Evolutionary conservation across 2,797 vertebrate species (phyloP).

Genomic region (Pteropus rufus): DNA sequence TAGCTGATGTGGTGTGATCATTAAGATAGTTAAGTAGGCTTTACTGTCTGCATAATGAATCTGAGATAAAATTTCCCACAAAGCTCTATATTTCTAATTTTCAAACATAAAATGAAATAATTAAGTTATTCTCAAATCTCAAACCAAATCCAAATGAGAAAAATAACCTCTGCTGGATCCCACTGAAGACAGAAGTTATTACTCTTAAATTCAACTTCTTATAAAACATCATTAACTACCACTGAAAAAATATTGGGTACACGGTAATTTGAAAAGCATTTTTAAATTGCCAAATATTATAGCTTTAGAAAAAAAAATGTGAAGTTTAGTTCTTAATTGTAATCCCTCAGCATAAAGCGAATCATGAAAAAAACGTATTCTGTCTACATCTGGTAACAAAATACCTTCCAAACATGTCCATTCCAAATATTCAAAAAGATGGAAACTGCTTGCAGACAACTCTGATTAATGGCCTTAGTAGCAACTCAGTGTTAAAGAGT

Average conservation of each 20-base stretch:
- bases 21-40: not conserved
- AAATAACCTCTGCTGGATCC: not conserved
- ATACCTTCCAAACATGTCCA: not conserved
- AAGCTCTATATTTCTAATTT: conserved; percentile 30
- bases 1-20: not conserved
- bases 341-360: conserved; percentile 30
- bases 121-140: conserved; percentile 38
- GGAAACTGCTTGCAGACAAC: not conserved
- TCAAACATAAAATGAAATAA: conserved; percentile 13
- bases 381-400: not conserved
- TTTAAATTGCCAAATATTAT: conserved; percentile 21
- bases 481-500: conserved; percentile 21
- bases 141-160: conserved; percentile 42
- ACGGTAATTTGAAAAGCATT: conserved; percentile 26
- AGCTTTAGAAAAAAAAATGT: not conserved
- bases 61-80: conserved; percentile 18
- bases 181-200: conserved; percentile 27
- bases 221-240: conserved; percentile 2
- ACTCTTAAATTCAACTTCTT: conserved; percentile 10
- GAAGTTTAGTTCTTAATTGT: conserved; percentile 35
- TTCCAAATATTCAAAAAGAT: conserved; percentile 30
- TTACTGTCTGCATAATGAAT: conserved; percentile 13
- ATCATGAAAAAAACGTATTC: conserved; percentile 8
- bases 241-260: not conserved
- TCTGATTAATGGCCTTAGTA: conserved; percentile 33